Percentiles rank a stretch among this genome's conserved stretches.
Evolutionary conservation across 2,797 vertebrate genomes (phyloP).

Genomic region (Xiphophorus birchmanni): DNA sequence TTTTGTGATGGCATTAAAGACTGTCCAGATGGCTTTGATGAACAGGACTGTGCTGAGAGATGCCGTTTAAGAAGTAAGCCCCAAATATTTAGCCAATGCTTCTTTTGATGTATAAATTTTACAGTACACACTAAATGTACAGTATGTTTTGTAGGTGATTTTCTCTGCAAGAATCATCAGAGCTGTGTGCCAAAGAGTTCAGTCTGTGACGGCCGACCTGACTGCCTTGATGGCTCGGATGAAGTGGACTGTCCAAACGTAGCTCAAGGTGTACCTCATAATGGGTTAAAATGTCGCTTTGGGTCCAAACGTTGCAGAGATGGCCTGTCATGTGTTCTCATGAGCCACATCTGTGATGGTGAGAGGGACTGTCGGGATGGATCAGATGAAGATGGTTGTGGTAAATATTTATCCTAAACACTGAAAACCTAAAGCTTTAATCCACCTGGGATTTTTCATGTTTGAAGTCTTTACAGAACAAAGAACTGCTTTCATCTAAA

Average conservation of each 20-base stretch:
- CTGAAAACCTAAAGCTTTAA: not conserved
- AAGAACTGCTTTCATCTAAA: not conserved
- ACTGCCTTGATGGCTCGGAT: constrained; percentile 78
- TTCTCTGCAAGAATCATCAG: constrained; percentile 67
- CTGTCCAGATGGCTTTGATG: constrained; percentile 87
- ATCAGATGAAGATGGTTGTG: constrained; percentile 85
- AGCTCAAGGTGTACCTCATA: not conserved
- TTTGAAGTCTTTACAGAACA: not conserved
- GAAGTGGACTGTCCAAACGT: constrained; percentile 57
- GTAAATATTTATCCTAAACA: constrained; percentile 27
- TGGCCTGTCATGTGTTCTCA: constrained; percentile 71
- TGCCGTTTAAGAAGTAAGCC: constrained; percentile 56
- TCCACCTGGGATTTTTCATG: not conserved
- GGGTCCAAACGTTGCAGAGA: constrained; percentile 74
- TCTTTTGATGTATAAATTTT: not conserved
- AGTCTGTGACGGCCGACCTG: constrained; percentile 74
- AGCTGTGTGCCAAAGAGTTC: constrained; percentile 66
- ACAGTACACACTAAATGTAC: not conserved
- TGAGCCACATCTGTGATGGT: constrained; percentile 81
- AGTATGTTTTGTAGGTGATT: constrained; percentile 54
- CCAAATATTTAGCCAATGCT: not conserved
- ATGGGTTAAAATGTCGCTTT: constrained; percentile 52
- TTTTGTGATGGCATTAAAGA: constrained; percentile 82
- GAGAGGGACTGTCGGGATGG: constrained; percentile 85
- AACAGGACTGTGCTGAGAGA: constrained; percentile 68